These are phyloP conservation scores for Habroteleia sp. DNA, from an alignment of 2,888 invertebrate species.

Conservation along the genomic window DNA sequence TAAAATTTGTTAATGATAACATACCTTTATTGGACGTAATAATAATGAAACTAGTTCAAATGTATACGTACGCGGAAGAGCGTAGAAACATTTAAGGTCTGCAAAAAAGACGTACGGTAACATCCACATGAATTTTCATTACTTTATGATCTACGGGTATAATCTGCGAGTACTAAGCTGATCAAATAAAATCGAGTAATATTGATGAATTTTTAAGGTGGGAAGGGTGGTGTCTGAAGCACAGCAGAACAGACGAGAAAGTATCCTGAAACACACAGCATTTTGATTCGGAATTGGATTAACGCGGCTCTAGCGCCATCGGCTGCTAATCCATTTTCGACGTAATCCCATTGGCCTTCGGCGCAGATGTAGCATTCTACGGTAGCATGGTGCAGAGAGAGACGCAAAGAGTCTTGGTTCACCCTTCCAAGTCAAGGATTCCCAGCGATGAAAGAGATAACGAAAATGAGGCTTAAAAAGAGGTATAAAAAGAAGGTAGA, in stretches of 20 bases:
- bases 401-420: slow-evolving; percentile 22
- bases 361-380: slow-evolving; percentile 43
- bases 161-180: background rate
- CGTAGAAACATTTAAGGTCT: too few species aligned
- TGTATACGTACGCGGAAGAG: too few species aligned
- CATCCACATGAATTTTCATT: slow-evolving; percentile 1
- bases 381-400: slow-evolving; percentile 13
- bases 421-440: slow-evolving; percentile 33
- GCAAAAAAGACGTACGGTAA: too few species aligned
- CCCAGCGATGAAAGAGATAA: slow-evolving; percentile 36
- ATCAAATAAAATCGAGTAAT: slow-evolving; percentile 25
- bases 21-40: too few species aligned
- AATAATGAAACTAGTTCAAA: too few species aligned
- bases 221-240: slow-evolving; percentile 24
- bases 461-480: slow-evolving; percentile 32
- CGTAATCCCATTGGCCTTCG: slow-evolving; percentile 67
- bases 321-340: slow-evolving; percentile 68
- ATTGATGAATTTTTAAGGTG: slow-evolving; percentile 15
- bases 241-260: slow-evolving; percentile 22
- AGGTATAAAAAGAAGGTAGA: slow-evolving; percentile 11
- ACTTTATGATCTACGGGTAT: background rate
- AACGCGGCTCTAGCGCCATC: slow-evolving; percentile 64
- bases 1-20: too few species aligned
- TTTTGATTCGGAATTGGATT: slow-evolving; percentile 69
- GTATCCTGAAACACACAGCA: slow-evolving; percentile 60